These are phyloP conservation scores for Dendrolimus punctatus DNA, from an alignment of 1,140 invertebrate species.

Conservation along the genomic window DNA sequence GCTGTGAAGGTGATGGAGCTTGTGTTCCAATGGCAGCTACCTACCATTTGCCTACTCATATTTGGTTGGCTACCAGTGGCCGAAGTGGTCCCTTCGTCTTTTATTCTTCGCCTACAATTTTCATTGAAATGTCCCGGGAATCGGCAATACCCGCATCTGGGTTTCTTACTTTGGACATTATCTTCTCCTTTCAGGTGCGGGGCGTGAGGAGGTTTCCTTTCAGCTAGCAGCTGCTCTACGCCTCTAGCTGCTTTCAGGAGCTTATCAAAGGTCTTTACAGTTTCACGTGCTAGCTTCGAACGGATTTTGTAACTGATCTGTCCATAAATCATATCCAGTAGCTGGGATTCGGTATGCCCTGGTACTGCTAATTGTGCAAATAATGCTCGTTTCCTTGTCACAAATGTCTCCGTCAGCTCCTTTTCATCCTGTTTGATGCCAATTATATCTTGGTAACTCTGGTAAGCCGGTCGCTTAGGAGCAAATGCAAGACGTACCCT, in stretches of 20 bases:
- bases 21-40: not conserved
- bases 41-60: not conserved
- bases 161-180: not conserved
- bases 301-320: not conserved
- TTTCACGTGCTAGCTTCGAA: not conserved
- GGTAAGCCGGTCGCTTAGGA: constrained; percentile 1
- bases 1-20: constrained; percentile 2
- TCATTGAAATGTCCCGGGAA: not conserved
- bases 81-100: not conserved
- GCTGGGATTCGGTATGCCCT: not conserved
- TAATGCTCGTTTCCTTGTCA: not conserved
- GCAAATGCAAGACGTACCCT: not conserved
- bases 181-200: not conserved
- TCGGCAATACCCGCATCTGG: not conserved
- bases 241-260: not conserved
- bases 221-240: not conserved
- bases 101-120: not conserved
- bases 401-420: not conserved
- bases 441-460: not conserved
- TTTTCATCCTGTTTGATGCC: not conserved
- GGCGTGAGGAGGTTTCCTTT: not conserved
- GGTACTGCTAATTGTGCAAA: not conserved
- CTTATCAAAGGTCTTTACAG: not conserved
- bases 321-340: not conserved
- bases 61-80: not conserved